Evolutionary conservation across 2,113 vertebrate species (phyloP).

Genomic region (Canis aureus): DNA sequence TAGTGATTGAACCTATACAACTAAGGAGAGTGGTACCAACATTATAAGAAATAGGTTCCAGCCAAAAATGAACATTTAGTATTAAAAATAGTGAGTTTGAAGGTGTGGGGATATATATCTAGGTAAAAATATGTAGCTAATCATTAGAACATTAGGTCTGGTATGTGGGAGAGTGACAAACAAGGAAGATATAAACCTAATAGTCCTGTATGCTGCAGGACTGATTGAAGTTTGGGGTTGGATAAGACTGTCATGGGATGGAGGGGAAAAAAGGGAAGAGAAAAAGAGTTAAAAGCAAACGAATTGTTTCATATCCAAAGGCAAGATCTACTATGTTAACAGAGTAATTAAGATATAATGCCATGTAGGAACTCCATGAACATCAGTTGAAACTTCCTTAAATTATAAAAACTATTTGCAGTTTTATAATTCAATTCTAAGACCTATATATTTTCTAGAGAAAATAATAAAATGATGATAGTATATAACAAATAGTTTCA

Average conservation of each 20-base stretch:
- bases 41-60: conserved; percentile 20
- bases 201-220: not conserved
- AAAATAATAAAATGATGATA: conserved; percentile 40
- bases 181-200: not conserved
- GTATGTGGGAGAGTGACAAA: not conserved
- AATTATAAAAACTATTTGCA: conserved; percentile 9
- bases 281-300: not conserved
- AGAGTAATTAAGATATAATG: conserved; percentile 15
- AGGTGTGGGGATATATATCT: not conserved
- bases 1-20: not conserved
- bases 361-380: conserved; percentile 3
- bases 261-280: not conserved
- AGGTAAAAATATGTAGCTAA: not conserved
- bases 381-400: not conserved
- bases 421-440: conserved; percentile 1
- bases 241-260: conserved; percentile 26
- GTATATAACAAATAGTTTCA: conserved; percentile 31
- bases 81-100: not conserved
- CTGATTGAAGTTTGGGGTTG: not conserved
- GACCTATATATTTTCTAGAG: conserved; percentile 26
- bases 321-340: not conserved
- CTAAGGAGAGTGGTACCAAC: not conserved
- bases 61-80: not conserved
- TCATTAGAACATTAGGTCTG: not conserved
- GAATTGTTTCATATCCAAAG: not conserved